These are phyloP conservation scores for Drosophila takahashii DNA, from an alignment of 1,140 invertebrate genomes.

Conservation along the genomic window DNA sequence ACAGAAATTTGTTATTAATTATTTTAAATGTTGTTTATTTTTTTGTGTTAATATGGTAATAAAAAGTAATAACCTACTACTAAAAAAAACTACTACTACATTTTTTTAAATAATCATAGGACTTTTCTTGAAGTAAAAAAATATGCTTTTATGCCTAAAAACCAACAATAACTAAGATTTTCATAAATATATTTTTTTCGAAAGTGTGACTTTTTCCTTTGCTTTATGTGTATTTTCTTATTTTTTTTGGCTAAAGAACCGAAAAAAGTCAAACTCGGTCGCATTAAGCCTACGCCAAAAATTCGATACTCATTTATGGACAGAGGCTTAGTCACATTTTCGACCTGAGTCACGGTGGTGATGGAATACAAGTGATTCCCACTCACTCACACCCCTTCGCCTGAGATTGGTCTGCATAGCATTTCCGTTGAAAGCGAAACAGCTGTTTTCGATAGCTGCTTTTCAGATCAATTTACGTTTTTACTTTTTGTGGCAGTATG, in stretches of 20 bases:
- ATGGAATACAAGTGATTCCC: conserved; percentile 28
- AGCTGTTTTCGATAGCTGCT: conserved; percentile 25
- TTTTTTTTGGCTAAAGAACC: conserved; percentile 23
- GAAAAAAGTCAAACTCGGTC: conserved; percentile 47
- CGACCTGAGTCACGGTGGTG: conserved; percentile 36
- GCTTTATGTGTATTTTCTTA: conserved; percentile 1
- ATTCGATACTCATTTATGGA: conserved; percentile 42
- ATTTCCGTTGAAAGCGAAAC: conserved; percentile 40
- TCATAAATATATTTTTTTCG: too few species aligned
- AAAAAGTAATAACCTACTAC: too few species aligned
- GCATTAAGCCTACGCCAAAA: conserved; percentile 59
- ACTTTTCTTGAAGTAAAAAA: too few species aligned
- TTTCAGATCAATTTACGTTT: conserved; percentile 13
- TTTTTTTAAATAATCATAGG: too few species aligned
- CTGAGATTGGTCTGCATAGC: conserved; percentile 12
- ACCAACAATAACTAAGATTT: too few species aligned
- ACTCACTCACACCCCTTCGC: conserved; percentile 10
- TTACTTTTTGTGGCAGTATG: conserved; percentile 10
- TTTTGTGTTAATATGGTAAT: too few species aligned
- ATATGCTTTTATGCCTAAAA: too few species aligned
- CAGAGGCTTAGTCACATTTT: conserved; percentile 42
- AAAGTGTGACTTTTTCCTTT: neutral
- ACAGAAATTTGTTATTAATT: too few species aligned
- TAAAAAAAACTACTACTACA: too few species aligned
- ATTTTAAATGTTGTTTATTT: too few species aligned